A percentile compares a stretch with the other conserved stretches of the same genome.
Evolutionary conservation across 2,888 invertebrate species (phyloP).

Genomic region (Physocephala rufipes): DNA sequence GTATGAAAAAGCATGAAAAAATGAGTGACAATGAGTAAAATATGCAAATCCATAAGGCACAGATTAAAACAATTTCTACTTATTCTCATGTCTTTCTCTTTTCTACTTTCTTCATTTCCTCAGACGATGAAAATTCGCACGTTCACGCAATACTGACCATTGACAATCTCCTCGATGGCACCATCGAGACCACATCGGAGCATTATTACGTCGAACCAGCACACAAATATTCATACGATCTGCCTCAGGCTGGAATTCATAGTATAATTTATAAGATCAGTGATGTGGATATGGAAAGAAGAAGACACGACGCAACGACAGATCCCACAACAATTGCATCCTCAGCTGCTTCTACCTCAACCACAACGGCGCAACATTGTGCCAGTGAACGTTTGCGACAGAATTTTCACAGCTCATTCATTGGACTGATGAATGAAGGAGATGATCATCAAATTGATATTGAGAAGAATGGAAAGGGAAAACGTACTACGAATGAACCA

Average conservation of each 20-base stretch:
- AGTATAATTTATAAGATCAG: constrained; percentile 85
- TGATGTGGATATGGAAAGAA: constrained; percentile 71
- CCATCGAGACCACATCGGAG: constrained; percentile 79
- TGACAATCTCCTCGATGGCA: constrained; percentile 90
- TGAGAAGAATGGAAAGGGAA: too few relatives aligned
- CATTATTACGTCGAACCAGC: constrained; percentile 82
- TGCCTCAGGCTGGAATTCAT: constrained; percentile 71
- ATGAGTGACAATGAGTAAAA: too few relatives aligned
- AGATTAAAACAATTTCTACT: background rate
- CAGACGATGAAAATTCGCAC: constrained; percentile 83
- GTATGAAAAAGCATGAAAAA: background rate
- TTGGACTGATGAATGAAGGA: constrained; percentile 5
- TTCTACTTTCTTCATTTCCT: constrained; percentile 46
- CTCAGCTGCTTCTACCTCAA: constrained; percentile 41
- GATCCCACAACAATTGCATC: constrained; percentile 58
- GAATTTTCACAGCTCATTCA: constrained; percentile 50
- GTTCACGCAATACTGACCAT: constrained; percentile 87
- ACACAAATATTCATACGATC: constrained; percentile 67
- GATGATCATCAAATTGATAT: too few relatives aligned
- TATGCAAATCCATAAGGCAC: too few relatives aligned
- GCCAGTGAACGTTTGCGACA: constrained; percentile 63
- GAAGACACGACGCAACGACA: constrained; percentile 42
- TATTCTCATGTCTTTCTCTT: constrained; percentile 6
- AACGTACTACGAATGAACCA: too few relatives aligned
- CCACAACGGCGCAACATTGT: constrained; percentile 55